A percentile compares a stretch with the other conserved stretches of the same genome.
Evolutionary conservation across 1,140 invertebrate genomes (phyloP).

Genomic region (Lineus longissimus): DNA sequence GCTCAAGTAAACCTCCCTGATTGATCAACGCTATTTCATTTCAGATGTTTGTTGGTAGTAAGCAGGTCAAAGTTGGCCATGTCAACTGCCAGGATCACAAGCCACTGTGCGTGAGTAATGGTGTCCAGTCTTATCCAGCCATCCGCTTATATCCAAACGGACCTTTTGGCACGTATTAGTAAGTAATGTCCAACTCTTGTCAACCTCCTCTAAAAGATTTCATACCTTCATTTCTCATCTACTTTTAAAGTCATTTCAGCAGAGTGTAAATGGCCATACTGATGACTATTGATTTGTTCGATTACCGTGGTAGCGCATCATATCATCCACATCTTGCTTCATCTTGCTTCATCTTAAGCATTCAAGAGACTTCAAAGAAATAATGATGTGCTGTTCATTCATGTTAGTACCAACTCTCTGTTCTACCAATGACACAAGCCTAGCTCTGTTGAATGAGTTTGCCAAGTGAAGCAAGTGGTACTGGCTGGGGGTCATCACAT

Average conservation of each 20-base stretch:
- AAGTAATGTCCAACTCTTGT: constrained; percentile 44
- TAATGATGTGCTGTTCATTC: too few species aligned
- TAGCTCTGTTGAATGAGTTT: too few species aligned
- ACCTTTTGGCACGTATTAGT: constrained; percentile 54
- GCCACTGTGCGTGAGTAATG: constrained; percentile 60
- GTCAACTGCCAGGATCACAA: constrained; percentile 66
- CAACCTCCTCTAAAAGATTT: neutral
- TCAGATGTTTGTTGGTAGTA: constrained; percentile 51
- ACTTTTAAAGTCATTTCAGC: neutral
- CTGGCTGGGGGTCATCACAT: too few species aligned
- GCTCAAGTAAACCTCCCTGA: neutral
- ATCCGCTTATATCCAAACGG: constrained; percentile 66
- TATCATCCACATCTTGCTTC: neutral
- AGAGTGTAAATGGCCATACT: neutral
- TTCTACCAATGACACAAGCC: too few species aligned
- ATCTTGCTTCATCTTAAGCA: neutral
- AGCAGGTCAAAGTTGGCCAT: constrained; percentile 63
- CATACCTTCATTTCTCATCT: neutral
- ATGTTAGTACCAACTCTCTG: too few species aligned
- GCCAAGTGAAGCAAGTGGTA: too few species aligned
- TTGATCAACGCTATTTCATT: neutral
- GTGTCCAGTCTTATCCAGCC: constrained; percentile 66
- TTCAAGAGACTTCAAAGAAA: neutral
- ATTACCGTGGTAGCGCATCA: neutral
- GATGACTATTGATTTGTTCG: neutral